Base-by-base conservation (phyloP, 2,888 invertebrate genomes). In the Xylota segnis region DNA sequence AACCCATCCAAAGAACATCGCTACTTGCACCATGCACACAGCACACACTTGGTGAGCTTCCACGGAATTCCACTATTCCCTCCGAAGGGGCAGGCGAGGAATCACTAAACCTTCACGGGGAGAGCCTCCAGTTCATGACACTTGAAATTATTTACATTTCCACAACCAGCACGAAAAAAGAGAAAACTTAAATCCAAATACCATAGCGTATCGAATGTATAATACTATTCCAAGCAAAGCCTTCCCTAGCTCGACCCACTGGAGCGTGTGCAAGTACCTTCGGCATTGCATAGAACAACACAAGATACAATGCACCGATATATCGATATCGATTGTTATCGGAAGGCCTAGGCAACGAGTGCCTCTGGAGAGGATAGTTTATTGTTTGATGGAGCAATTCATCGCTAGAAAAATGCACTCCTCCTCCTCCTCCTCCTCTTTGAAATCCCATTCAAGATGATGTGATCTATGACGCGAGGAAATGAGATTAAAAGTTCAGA, bases 361-460 rank as follows among this genome's bases (percentile, higher is more conserved):
- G 58, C 32, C 56, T 58, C 63, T 56, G 16, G 37, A 66, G 79
- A 54, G 45, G 68, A 78, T 78, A 78, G 83, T 65, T 79, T 84
- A 84, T 84, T 74, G 83, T 84, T 75, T 75, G 83, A 79, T 65
- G 83, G 50, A 75, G 83, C 83, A 70, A 70, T 79, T 70, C 74
- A 79, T 74, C 70, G 58, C 47, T 52, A 16, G 27, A 72, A 65
- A 61, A 29, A 50, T 34, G 56, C 74, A 43, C 61, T 40, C 32
- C 23, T 23, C 3, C 3, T 3, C 2, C 23, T 23, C 3, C 2
- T 23, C 23, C 23, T 65, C 32, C 32, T 32, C 23, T 29, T 16
- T 9, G 32, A 45, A 43, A 32, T 56, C 9, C 45, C 32, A 43
- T 56, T 43, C 32, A 71, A 66, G 37, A 58, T 75, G 65, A 58